Evolutionary conservation across 2,888 invertebrate genomes (phyloP), one percentile per base, ranked within the genome.

Genomic region (Sinodicranocentrus sp.): DNA sequence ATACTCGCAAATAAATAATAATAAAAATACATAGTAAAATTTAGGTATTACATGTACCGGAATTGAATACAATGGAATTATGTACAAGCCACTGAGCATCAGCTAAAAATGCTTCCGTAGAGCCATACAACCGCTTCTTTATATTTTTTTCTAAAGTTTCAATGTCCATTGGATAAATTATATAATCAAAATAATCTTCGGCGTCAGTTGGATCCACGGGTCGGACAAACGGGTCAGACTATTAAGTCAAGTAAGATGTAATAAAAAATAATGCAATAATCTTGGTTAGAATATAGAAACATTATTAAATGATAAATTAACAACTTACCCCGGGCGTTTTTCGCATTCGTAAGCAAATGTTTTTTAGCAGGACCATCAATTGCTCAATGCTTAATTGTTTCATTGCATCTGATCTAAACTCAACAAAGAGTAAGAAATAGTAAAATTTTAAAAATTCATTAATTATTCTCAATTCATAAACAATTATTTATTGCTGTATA

Each of bases 51-150:
- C 13, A 26, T 8, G 3, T 33, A 63, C 63, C 63, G 89, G 96
- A 95, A 92, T 97, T 97, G 90, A 95, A 97, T 85, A 97, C 94
- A 83, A 96, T 94, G 89, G 96, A 96, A 91, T 98, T 98, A 90
- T 98, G 98, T 71, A 96, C 92, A 89, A 98, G 95, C 98, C 98
- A 98, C 90, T 96, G 96, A 8, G 95, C 94, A 91, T 98, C 98
- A 0, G 95, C 94, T 77, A 96, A 92, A 91, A 98, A 97, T 1
- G 96, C 96, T 89, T 97, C 96, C 0, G 97, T 95, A 90, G 95
- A 96, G 15, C 95, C 95, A 91, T 97, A 98, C 25, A 93, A 90
- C 71, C 94, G 94, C 68, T 93, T 92, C 72, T 92, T 92, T 67
- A 98, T 95, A 90, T 97, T 96, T 77, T 93, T 92, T 89, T 95